Conservation (phyloP, 2,888 invertebrate genomes). For the Mechanitis mazaeus region DNA sequence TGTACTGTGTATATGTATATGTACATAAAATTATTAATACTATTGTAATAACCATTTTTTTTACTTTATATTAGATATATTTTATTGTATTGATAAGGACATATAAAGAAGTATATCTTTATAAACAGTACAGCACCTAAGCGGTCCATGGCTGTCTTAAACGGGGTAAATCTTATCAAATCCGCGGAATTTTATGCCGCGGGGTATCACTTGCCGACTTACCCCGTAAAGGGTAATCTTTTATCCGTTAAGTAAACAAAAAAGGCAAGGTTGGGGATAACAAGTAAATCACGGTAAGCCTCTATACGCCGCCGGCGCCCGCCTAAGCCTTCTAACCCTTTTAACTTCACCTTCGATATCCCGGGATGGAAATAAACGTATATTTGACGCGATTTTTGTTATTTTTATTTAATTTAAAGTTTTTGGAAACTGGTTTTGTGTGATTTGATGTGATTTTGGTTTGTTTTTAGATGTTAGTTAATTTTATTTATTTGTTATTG, state of each 20-base stretch:
- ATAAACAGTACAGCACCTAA: too few species aligned
- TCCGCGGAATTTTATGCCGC: conserved; percentile 62
- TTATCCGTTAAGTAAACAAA: conserved; percentile 54
- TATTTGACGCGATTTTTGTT: conserved; percentile 21
- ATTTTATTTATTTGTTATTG: too few species aligned
- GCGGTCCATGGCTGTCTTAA: too few species aligned
- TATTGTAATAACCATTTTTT: too few species aligned
- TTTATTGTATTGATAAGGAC: too few species aligned
- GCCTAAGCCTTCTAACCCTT: conserved; percentile 31
- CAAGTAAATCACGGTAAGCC: conserved; percentile 25
- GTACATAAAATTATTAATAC: too few species aligned
- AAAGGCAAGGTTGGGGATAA: conserved; percentile 17
- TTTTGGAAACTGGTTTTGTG: conserved; percentile 54
- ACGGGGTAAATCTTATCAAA: conserved; percentile 37
- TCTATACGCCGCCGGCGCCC: conserved; percentile 30
- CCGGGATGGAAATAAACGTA: conserved; percentile 36
- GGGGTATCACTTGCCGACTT: conserved; percentile 72
- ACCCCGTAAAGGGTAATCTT: conserved; percentile 73
- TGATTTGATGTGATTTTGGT: conserved; percentile 46
- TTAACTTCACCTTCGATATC: conserved; percentile 31
- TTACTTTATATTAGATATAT: too few species aligned
- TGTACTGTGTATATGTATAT: too few species aligned
- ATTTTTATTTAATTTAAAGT: conserved; percentile 72
- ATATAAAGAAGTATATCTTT: too few species aligned
- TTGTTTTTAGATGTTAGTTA: neutral